phyloP scores from a whole-genome alignment of 2,113 vertebrate species.

The Podarcis cretensis region DNA sequence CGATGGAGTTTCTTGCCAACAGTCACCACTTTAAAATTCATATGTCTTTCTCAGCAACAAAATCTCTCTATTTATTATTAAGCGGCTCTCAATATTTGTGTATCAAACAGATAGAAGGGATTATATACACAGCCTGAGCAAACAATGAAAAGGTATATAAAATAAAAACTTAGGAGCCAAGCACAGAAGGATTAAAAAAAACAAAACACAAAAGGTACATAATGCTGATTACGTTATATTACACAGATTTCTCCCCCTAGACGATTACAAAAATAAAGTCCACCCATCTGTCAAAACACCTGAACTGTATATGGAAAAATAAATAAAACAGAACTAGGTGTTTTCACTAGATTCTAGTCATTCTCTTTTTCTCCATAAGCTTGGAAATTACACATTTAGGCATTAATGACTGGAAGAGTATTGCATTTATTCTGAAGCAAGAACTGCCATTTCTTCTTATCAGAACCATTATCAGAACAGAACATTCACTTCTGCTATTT shows the following conservation, averaged over 20 bases:
- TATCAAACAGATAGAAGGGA: constrained; percentile 46
- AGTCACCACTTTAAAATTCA: constrained; percentile 42
- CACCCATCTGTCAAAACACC: constrained; percentile 87
- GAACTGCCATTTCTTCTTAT: constrained; percentile 35
- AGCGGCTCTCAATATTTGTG: constrained; percentile 51
- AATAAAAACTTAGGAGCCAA: constrained; percentile 65
- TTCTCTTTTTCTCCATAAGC: constrained; percentile 68
- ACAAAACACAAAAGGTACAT: constrained; percentile 72
- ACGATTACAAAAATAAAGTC: constrained; percentile 85
- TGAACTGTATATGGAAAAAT: constrained; percentile 63
- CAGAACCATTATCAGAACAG: constrained; percentile 29
- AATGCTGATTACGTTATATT: constrained; percentile 76
- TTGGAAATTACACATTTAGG: constrained; percentile 56
- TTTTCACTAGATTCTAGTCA: constrained; percentile 73
- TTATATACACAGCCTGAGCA: constrained; percentile 59
- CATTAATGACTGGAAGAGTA: constrained; percentile 37
- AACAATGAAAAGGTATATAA: constrained; percentile 70
- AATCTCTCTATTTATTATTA: constrained; percentile 48
- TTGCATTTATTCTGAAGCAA: constrained; percentile 37
- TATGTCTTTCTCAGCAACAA: constrained; percentile 50
- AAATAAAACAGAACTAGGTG: constrained; percentile 76
- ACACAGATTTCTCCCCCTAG: constrained; percentile 74
- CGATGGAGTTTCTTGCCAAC: constrained; percentile 32
- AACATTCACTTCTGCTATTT: constrained; percentile 19
- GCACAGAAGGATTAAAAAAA: constrained; percentile 69